A percentile compares a stretch with the other conserved stretches of the same genome.
Conservation (phyloP, 2,888 invertebrate genomes). For the Pegoplata infirma region DNA sequence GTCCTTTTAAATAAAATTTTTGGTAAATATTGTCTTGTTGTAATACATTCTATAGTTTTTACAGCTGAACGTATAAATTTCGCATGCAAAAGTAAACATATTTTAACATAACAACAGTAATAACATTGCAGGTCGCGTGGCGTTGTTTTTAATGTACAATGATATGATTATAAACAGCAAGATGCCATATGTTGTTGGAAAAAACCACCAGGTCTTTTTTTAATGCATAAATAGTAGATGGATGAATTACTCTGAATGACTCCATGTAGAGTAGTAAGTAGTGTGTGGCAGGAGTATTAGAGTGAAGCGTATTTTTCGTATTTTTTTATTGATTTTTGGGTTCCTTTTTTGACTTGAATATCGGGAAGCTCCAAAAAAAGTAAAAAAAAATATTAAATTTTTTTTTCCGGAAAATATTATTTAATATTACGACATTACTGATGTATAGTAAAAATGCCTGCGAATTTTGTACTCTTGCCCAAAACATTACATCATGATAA, state of each 20-base stretch:
- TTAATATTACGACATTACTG: too few species aligned
- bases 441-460: too few species aligned
- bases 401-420: too few species aligned
- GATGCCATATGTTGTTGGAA: conserved; percentile 45
- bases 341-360: too few species aligned
- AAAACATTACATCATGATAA: too few species aligned
- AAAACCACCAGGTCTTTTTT: conserved; percentile 40
- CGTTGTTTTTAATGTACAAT: conserved; percentile 35
- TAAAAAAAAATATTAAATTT: too few species aligned
- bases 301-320: too few species aligned
- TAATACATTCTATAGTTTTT: not conserved
- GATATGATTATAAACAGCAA: conserved; percentile 48
- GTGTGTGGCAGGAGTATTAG: not conserved
- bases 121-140: not conserved
- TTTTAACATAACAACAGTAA: not conserved
- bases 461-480: too few species aligned
- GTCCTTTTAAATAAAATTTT: not conserved
- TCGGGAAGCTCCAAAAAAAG: too few species aligned
- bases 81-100: not conserved
- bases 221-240: conserved; percentile 23
- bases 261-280: conserved; percentile 27
- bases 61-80: too few species aligned
- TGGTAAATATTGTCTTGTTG: not conserved
- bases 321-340: too few species aligned
- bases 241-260: conserved; percentile 32